These are phyloP conservation scores for Ranitomeya imitator DNA, from an alignment of 2,113 vertebrate species.

Conservation along the genomic window DNA sequence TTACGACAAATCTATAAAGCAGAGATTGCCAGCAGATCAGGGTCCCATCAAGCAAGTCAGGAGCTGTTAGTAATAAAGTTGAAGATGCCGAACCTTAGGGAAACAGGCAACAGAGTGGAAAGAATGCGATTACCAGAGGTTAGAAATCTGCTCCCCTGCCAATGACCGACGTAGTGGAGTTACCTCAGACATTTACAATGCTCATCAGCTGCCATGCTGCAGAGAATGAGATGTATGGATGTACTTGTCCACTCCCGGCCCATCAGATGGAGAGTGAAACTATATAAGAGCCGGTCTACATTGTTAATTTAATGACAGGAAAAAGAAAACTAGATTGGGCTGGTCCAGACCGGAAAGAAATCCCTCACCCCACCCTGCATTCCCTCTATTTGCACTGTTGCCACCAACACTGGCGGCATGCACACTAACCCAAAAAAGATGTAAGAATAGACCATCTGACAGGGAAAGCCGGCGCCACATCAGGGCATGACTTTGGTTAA, in stretches of 20 bases:
- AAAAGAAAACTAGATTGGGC: slow-evolving; percentile 71
- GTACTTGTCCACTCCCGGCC: neutral
- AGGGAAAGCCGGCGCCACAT: slow-evolving; percentile 34
- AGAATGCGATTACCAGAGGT: neutral
- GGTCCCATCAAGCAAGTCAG: neutral
- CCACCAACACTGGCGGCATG: slow-evolving; percentile 58
- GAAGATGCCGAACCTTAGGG: neutral
- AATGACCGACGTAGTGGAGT: neutral
- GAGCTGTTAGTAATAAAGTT: neutral
- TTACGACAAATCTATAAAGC: no score
- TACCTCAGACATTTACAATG: slow-evolving; percentile 41
- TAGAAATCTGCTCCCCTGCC: neutral
- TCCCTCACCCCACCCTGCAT: slow-evolving; percentile 64
- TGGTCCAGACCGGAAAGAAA: slow-evolving; percentile 74
- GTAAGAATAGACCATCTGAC: slow-evolving; percentile 30
- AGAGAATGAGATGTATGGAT: neutral
- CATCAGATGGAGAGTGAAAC: slow-evolving; percentile 10
- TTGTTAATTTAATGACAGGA: slow-evolving; percentile 72
- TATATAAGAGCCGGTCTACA: slow-evolving; percentile 60
- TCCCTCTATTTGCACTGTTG: slow-evolving; percentile 53
- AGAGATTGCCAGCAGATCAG: no score
- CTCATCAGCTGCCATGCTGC: neutral
- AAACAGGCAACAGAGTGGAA: neutral
- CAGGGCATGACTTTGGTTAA: slow-evolving; percentile 22
- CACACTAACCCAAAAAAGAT: slow-evolving; percentile 59